A percentile compares a stretch with the other conserved stretches of the same genome.
Conservation (phyloP, 1,140 invertebrate genomes). For the Ladona fulva region DNA sequence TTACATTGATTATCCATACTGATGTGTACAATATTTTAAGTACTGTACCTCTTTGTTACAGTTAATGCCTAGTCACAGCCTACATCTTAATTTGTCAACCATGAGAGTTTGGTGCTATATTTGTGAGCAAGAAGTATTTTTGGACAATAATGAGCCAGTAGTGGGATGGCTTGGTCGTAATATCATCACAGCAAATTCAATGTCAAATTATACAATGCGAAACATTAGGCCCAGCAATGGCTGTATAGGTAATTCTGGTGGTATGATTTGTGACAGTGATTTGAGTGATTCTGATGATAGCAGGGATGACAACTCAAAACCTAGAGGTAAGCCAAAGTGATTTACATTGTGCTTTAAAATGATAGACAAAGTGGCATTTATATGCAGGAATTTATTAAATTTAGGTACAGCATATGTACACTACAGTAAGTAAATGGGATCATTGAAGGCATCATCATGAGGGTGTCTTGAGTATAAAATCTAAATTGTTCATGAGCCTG, state of each 20-base stretch:
- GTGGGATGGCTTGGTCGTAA: conserved; percentile 21
- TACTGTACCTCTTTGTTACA: conserved; percentile 33
- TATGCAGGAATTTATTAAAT: not conserved
- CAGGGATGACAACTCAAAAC: conserved; percentile 32
- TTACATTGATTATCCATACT: too few relatives aligned
- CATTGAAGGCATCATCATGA: too few relatives aligned
- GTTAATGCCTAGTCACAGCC: conserved; percentile 58
- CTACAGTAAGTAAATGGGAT: too few relatives aligned
- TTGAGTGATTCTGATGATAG: conserved; percentile 42
- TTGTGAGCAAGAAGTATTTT: conserved; percentile 66
- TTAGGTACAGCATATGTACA: too few relatives aligned
- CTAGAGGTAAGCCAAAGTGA: conserved; percentile 35
- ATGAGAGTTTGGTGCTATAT: conserved; percentile 76
- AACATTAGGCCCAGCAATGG: not conserved
- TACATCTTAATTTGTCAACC: conserved; percentile 75
- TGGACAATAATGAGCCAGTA: conserved; percentile 35
- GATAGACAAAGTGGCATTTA: too few relatives aligned
- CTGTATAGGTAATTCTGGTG: conserved; percentile 11
- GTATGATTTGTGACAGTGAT: conserved; percentile 45
- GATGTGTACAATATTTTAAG: too few relatives aligned
- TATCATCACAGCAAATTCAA: not conserved
- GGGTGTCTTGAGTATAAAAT: too few relatives aligned
- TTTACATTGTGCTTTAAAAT: too few relatives aligned
- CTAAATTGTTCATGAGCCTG: too few relatives aligned
- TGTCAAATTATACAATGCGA: not conserved